Conservation (phyloP, 2,888 invertebrate genomes). For the Aphodius granarius region DNA sequence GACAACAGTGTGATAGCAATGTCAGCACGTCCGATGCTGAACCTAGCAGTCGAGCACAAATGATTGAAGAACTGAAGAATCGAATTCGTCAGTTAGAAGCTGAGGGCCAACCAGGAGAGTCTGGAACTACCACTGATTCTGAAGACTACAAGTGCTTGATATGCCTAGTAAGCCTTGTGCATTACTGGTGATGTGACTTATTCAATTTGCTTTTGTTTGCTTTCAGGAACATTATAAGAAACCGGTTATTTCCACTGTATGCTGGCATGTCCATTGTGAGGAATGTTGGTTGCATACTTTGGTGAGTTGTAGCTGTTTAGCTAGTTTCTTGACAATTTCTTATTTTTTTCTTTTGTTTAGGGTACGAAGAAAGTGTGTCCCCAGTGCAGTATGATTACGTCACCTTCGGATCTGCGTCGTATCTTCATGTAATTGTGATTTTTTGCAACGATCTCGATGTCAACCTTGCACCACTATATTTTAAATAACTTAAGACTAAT, state of each 20-base stretch:
- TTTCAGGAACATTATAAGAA: constrained; percentile 64
- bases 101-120: constrained; percentile 49
- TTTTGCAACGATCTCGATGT: not conserved
- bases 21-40: constrained; percentile 55
- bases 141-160: constrained; percentile 72
- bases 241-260: constrained; percentile 68
- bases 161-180: constrained; percentile 64
- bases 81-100: constrained; percentile 61
- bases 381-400: constrained; percentile 92
- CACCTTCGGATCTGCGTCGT: constrained; percentile 81
- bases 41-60: constrained; percentile 53
- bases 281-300: constrained; percentile 72
- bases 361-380: constrained; percentile 92
- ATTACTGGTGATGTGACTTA: not conserved
- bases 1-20: constrained; percentile 54
- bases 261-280: constrained; percentile 73
- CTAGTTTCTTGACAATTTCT: constrained; percentile 25
- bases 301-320: constrained; percentile 43
- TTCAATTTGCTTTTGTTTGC: constrained; percentile 9
- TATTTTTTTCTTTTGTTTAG: constrained; percentile 53
- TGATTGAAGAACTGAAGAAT: constrained; percentile 61
- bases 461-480: constrained; percentile 7
- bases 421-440: constrained; percentile 77
- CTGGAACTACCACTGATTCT: constrained; percentile 45
- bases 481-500: not conserved